A percentile compares a stretch with the other conserved stretches of the same genome.
Evolutionary conservation across 2,113 vertebrate genomes (phyloP).

Genomic region (Nerophis ophidion): DNA sequence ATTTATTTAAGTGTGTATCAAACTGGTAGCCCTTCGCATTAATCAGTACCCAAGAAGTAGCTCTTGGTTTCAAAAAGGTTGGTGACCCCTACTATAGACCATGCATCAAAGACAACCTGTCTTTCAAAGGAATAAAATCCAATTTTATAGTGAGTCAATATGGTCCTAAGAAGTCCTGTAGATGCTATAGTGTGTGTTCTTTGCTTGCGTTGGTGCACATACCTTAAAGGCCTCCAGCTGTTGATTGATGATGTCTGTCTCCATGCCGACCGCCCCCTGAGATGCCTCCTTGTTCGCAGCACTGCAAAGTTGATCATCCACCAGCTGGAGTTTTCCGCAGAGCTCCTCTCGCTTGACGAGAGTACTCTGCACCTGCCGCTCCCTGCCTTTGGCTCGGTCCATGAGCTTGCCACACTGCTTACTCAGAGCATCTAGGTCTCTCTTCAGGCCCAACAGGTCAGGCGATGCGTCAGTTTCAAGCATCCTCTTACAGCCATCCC

Average conservation of each 20-base stretch:
- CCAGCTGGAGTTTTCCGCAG: conserved; percentile 73
- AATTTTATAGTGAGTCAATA: background rate
- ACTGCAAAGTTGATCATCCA: conserved; percentile 67
- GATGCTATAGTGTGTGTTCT: background rate
- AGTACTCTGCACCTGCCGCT: conserved; percentile 76
- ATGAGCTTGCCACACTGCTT: conserved; percentile 92
- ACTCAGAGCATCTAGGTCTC: conserved; percentile 88
- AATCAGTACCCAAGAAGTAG: too few relatives aligned
- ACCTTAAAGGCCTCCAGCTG: conserved; percentile 92
- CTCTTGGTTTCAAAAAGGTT: too few relatives aligned
- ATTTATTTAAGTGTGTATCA: too few relatives aligned
- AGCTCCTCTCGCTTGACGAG: conserved; percentile 79
- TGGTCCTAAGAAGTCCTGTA: background rate
- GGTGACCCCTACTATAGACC: too few relatives aligned
- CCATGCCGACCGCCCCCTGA: conserved; percentile 88
- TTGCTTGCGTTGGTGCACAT: background rate
- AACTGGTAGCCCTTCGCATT: too few relatives aligned
- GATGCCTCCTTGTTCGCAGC: conserved; percentile 84
- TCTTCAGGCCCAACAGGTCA: conserved; percentile 86
- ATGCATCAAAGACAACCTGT: too few relatives aligned
- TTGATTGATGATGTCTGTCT: conserved; percentile 91
- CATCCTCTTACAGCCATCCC: conserved; percentile 88
- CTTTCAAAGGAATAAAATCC: too few relatives aligned
- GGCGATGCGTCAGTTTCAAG: conserved; percentile 84
- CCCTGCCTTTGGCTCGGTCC: conserved; percentile 82